Evolutionary conservation across 2,888 invertebrate genomes (phyloP).

Genomic region (Cheilosia grossa): DNA sequence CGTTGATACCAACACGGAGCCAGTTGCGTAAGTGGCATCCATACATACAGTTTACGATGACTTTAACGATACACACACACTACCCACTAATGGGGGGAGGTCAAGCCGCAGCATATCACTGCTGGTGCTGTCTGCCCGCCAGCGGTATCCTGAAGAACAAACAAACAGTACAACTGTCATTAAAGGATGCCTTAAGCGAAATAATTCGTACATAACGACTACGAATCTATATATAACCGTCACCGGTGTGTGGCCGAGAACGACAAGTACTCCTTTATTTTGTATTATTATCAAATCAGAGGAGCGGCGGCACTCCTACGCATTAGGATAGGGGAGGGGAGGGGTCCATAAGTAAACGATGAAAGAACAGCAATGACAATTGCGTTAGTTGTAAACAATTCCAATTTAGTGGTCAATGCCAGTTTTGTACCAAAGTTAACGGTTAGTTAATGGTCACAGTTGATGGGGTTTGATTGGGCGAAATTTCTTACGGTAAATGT

Average conservation of each 20-base stretch:
- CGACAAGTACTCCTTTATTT: background rate
- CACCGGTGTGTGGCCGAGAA: background rate
- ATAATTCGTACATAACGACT: constrained; percentile 64
- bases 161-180: constrained; percentile 62
- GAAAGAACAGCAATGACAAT: constrained; percentile 52
- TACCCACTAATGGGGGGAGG: background rate
- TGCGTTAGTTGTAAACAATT: constrained; percentile 71
- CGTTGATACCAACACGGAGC: constrained; percentile 94
- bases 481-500: constrained; percentile 56
- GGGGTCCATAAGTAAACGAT: constrained; percentile 50
- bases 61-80: constrained; percentile 39
- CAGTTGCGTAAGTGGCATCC: constrained; percentile 89
- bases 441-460: constrained; percentile 60
- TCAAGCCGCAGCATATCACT: constrained; percentile 16
- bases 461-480: constrained; percentile 68
- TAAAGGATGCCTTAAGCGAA: constrained; percentile 66
- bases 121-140: constrained; percentile 18
- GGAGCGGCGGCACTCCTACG: constrained; percentile 9
- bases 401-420: constrained; percentile 47
- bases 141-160: constrained; percentile 13
- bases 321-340: constrained; percentile 1
- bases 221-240: background rate
- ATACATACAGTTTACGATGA: constrained; percentile 57
- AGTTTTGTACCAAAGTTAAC: constrained; percentile 54
- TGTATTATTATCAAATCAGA: constrained; percentile 27